Percentiles rank a stretch among this genome's conserved stretches.
Evolutionary conservation across 2,797 vertebrate genomes (phyloP).

Genomic region (Bufotes viridis): DNA sequence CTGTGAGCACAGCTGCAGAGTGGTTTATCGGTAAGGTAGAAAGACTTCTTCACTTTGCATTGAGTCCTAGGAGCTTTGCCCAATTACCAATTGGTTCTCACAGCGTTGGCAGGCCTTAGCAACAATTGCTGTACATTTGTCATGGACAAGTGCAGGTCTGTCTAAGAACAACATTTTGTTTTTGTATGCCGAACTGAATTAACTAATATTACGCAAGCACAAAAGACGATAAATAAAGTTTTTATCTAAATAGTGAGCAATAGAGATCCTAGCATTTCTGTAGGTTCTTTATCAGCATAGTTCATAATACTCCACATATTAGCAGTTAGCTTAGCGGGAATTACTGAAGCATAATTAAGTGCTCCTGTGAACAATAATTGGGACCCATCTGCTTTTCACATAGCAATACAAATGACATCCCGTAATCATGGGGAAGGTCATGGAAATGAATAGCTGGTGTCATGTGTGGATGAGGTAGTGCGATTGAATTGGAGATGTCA

Average conservation of each 20-base stretch:
- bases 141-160: neutral
- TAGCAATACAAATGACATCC: slow-evolving; percentile 58
- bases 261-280: neutral
- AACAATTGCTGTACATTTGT: neutral
- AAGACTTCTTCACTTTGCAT: no score
- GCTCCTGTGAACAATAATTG: slow-evolving; percentile 57
- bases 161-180: neutral
- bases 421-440: slow-evolving; percentile 58
- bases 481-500: slow-evolving; percentile 57
- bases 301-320: slow-evolving; percentile 37
- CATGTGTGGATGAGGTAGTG: slow-evolving; percentile 56
- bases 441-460: slow-evolving; percentile 57
- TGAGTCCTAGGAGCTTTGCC: no score
- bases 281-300: slow-evolving; percentile 17
- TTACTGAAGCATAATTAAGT: slow-evolving; percentile 50
- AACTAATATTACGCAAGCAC: neutral
- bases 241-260: neutral
- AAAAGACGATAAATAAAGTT: neutral
- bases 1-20: no score
- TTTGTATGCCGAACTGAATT: neutral
- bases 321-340: slow-evolving; percentile 31
- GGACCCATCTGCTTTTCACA: slow-evolving; percentile 58
- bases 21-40: no score
- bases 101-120: no score
- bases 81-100: no score